Evolutionary conservation across 2,797 vertebrate genomes (phyloP), one percentile per base, ranked within the genome.

Genomic region (Lates japonicus): DNA sequence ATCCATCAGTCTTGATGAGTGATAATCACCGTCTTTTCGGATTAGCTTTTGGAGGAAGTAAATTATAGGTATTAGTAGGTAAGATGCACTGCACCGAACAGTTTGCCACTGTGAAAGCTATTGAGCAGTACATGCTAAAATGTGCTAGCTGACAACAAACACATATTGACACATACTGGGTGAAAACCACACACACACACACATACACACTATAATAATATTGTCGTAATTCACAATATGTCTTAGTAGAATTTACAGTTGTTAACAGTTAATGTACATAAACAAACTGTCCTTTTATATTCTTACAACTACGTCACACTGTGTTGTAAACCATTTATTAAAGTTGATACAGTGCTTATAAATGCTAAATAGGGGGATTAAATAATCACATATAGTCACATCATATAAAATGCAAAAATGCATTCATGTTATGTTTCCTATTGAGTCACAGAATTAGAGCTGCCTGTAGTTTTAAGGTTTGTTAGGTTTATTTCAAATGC

Each of bases 21-120:
- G 96, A 88, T 95, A 96, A 77, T 95, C 95, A 1, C 95, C 93
- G 1, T 96, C 95, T 85, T 96, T 96, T 61, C 95, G 90, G 76
- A 96, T 95, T 70, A 96, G 87, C 95, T 96, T 86, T 82, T 13
- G 3, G 49, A 22, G 29, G 7, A 66, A 48, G 10, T 4, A 71
- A 68, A 41, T 10, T 3, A 60, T 6, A 31, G 6, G 0, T 11
- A n/a, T 51, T n/a, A 37, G 4, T 10, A 20, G 7, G 19, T 76
- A 0, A 69, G 57, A 2, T 52, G 8, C 11, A 19, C 22, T 9
- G 58, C 3, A 22, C 19, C 31, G 25, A 55, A 48, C 14, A 60
- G 19, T 29, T 48, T 63, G 46, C 20, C 14, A 16, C n/a, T 12
- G 10, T 22, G 22, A 49, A 12, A 67, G 46, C 2, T 16, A 7